phyloP scores from a whole-genome alignment of 2,113 vertebrate genomes.

The Gulo gulo region DNA sequence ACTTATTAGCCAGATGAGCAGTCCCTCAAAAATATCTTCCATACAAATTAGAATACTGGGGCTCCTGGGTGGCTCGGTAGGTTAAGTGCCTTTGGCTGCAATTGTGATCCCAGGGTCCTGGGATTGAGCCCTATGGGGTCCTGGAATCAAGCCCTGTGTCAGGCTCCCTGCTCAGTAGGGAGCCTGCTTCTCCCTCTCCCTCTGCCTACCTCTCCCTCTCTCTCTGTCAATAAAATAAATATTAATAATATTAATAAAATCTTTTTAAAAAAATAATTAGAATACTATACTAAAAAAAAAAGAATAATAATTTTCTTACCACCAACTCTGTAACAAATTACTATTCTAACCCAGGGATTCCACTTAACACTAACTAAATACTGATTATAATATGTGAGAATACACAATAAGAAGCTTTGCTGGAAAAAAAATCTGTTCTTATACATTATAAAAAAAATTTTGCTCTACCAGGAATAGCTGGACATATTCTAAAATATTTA shows the following conservation, averaged over 20 bases:
- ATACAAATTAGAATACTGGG: no score
- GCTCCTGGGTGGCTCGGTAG: no score
- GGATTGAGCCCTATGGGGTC: no score
- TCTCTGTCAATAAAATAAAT: no score
- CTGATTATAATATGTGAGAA: background rate
- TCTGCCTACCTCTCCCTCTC: no score
- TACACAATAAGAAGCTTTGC: background rate
- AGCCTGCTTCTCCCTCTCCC: no score
- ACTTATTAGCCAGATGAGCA: background rate
- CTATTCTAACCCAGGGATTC: background rate
- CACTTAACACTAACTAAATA: background rate
- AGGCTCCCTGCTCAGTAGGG: no score
- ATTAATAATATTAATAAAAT: no score
- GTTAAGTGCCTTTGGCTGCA: no score
- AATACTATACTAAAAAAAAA: background rate
- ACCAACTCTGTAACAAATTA: background rate
- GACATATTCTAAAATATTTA: conserved; percentile 45
- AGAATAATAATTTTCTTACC: background rate
- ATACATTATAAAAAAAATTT: conserved; percentile 17
- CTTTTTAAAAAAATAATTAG: background rate
- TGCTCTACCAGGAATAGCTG: background rate
- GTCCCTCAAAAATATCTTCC: background rate
- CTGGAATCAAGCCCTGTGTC: no score
- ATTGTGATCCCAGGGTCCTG: no score
- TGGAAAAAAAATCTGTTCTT: background rate